Conservation (phyloP, 2,797 vertebrate genomes). For the Perodicticus potto region DNA sequence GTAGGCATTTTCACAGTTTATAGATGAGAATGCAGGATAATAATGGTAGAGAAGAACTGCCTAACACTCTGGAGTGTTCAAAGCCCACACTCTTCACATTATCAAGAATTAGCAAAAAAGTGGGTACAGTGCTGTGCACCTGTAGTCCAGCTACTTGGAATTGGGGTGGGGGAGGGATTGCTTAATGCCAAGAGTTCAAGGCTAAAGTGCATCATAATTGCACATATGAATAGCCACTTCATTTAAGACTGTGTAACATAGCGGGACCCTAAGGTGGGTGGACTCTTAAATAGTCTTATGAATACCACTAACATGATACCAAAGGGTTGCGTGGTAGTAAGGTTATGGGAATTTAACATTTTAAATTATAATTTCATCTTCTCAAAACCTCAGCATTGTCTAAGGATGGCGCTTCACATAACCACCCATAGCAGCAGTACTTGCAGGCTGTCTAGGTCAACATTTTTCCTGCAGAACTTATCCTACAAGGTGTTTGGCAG, state of each 20-base stretch:
- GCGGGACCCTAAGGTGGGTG: not conserved
- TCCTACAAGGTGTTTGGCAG: not conserved
- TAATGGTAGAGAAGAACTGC: not conserved
- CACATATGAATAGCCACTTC: not conserved
- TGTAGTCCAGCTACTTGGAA: not conserved
- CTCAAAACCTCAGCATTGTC: not conserved
- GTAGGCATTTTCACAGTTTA: not conserved
- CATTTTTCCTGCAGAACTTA: not conserved
- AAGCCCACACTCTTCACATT: not conserved
- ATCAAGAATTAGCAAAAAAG: not conserved
- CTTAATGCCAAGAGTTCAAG: not conserved
- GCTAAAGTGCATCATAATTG: not conserved
- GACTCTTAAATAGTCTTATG: not conserved
- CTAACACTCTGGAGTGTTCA: not conserved
- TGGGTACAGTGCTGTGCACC: not conserved
- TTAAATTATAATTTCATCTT: not conserved
- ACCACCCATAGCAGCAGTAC: not conserved
- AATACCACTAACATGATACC: not conserved
- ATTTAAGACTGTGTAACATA: not conserved
- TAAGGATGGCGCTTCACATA: not conserved
- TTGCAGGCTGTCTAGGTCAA: not conserved
- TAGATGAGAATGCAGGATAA: constrained; percentile 1
- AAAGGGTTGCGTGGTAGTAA: not conserved
- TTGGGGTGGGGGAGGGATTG: not conserved
- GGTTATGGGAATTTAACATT: not conserved